phyloP scores from a whole-genome alignment of 1,140 invertebrate genomes.

The Bombus superbus region DNA sequence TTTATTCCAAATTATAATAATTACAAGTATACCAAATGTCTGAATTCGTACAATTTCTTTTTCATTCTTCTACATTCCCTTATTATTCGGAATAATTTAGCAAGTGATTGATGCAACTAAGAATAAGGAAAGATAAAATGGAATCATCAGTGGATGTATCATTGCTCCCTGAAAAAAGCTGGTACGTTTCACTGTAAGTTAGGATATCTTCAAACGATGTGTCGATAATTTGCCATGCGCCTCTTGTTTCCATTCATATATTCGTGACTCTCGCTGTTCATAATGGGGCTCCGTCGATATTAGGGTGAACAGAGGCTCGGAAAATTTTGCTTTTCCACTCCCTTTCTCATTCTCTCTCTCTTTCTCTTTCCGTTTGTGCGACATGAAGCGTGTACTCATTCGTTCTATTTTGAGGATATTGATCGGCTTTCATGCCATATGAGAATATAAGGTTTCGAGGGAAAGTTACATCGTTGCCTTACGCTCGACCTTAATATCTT shows the following conservation, averaged over 20 bases:
- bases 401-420: constrained; percentile 54
- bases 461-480: constrained; percentile 47
- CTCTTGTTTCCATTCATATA: background rate
- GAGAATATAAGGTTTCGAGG: constrained; percentile 54
- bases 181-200: background rate
- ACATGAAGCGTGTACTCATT: constrained; percentile 47
- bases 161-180: background rate
- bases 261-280: background rate
- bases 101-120: too few species aligned
- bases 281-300: constrained; percentile 5
- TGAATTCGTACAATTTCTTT: too few species aligned
- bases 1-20: too few species aligned
- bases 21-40: too few species aligned
- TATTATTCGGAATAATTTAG: too few species aligned
- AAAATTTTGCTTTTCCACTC: constrained; percentile 43
- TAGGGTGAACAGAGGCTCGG: constrained; percentile 12
- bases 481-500: constrained; percentile 48
- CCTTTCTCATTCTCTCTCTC: background rate
- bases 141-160: background rate
- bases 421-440: constrained; percentile 33
- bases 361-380: background rate
- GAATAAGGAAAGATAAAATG: background rate
- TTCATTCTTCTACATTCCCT: too few species aligned
- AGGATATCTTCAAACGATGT: background rate
- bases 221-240: background rate